A percentile compares a stretch with the other conserved stretches of the same genome.
Conservation (phyloP, 2,888 invertebrate genomes). For the Drosophila pseudotalamancana region DNA sequence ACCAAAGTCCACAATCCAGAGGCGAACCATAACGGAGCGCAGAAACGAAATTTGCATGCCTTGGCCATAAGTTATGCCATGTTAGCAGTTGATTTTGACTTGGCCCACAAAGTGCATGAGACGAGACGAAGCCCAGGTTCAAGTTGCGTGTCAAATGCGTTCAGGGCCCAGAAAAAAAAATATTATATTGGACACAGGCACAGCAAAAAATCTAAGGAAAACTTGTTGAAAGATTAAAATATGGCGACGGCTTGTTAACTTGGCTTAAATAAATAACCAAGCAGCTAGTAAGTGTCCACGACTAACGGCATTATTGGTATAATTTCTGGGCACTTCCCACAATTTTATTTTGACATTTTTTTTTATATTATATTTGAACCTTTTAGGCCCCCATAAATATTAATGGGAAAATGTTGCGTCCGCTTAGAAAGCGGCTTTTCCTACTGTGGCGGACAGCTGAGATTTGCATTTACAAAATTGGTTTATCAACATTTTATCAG, state of each 20-base stretch:
- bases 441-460: conserved; percentile 60
- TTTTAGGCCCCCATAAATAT: conserved; percentile 53
- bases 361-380: conserved; percentile 28
- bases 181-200: conserved; percentile 27
- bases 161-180: conserved; percentile 31
- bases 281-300: conserved; percentile 22
- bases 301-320: conserved; percentile 75
- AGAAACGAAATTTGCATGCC: conserved; percentile 68
- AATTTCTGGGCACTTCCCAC: conserved; percentile 64
- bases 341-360: conserved; percentile 13
- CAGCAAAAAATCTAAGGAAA: conserved; percentile 28
- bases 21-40: conserved; percentile 50
- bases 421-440: conserved; percentile 24
- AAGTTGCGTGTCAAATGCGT: conserved; percentile 74
- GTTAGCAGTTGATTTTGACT: conserved; percentile 77
- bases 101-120: conserved; percentile 55
- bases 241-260: conserved; percentile 51
- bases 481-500: conserved; percentile 65
- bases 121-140: conserved; percentile 12
- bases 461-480: conserved; percentile 71
- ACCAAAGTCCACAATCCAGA: conserved; percentile 4
- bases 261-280: conserved; percentile 60
- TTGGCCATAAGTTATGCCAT: conserved; percentile 76
- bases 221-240: conserved; percentile 64
- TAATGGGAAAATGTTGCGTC: conserved; percentile 32